Conservation (phyloP, 2,113 vertebrate genomes). For the Aptenodytes forsteri region DNA sequence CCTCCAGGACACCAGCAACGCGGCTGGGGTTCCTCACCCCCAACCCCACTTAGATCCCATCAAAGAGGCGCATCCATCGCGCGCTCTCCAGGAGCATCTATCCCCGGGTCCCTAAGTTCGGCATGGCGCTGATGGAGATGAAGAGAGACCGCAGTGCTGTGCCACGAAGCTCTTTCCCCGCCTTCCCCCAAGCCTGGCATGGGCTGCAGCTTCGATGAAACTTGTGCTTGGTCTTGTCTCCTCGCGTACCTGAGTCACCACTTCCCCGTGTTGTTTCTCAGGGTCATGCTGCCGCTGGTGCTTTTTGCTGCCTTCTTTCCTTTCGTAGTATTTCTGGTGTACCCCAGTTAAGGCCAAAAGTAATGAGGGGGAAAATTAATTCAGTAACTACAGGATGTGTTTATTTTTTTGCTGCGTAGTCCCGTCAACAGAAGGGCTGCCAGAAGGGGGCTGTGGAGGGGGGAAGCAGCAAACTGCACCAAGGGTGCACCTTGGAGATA, state of each 20-base stretch:
- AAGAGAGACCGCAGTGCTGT: neutral
- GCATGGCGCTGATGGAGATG: neutral
- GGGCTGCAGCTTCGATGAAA: neutral
- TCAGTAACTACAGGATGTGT: neutral
- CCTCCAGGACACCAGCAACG: neutral
- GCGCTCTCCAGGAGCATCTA: too few relatives aligned
- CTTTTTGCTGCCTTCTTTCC: neutral
- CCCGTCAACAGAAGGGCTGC: neutral
- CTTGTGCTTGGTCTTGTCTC: neutral
- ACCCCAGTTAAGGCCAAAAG: neutral
- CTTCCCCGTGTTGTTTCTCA: neutral
- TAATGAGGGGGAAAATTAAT: neutral
- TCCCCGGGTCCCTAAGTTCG: neutral
- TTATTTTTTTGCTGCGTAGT: neutral
- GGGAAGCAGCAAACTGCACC: too few relatives aligned
- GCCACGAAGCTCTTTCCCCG: neutral
- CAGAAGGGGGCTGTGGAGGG: neutral
- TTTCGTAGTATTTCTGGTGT: neutral
- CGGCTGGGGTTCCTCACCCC: neutral
- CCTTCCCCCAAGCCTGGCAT: neutral
- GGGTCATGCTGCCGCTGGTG: neutral
- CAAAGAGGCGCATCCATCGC: fast-evolving
- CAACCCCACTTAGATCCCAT: neutral
- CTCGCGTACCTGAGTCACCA: neutral
- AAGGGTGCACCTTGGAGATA: neutral